Conservation (phyloP, 2,888 invertebrate species). For the Branchellion lobata region DNA sequence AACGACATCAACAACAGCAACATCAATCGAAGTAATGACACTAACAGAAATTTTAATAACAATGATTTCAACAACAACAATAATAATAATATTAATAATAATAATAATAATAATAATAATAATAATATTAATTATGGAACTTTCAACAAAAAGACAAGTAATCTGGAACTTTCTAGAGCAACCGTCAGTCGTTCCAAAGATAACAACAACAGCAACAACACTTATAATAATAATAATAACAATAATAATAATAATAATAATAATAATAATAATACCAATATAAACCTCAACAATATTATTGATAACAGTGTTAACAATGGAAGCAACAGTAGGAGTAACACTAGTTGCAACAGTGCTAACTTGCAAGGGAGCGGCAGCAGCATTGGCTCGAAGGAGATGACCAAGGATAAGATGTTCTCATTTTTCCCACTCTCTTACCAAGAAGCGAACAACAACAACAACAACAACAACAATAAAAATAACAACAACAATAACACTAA, state of each 20-base stretch:
- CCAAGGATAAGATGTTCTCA: conserved; percentile 16
- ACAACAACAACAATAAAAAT: neutral
- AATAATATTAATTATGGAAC: neutral
- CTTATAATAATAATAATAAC: neutral
- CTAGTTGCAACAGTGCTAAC: neutral
- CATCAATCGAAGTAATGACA: too few species aligned
- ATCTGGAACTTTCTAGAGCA: neutral
- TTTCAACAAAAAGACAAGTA: neutral
- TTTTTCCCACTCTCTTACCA: conserved; percentile 34
- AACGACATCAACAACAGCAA: too few species aligned
- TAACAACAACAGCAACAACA: neutral
- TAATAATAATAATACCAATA: conserved; percentile 8
- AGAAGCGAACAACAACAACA: neutral
- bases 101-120: conserved; percentile 14
- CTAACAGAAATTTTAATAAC: too few species aligned
- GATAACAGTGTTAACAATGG: conserved; percentile 5
- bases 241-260: neutral
- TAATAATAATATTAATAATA: neutral
- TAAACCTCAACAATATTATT: neutral
- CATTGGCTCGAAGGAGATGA: neutral
- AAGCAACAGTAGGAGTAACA: neutral
- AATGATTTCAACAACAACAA: too few species aligned
- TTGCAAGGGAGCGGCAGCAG: neutral
- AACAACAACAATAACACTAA: neutral
- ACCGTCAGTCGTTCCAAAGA: neutral